phyloP scores from a whole-genome alignment of 2,113 vertebrate genomes.

The Tautogolabrus adspersus region DNA sequence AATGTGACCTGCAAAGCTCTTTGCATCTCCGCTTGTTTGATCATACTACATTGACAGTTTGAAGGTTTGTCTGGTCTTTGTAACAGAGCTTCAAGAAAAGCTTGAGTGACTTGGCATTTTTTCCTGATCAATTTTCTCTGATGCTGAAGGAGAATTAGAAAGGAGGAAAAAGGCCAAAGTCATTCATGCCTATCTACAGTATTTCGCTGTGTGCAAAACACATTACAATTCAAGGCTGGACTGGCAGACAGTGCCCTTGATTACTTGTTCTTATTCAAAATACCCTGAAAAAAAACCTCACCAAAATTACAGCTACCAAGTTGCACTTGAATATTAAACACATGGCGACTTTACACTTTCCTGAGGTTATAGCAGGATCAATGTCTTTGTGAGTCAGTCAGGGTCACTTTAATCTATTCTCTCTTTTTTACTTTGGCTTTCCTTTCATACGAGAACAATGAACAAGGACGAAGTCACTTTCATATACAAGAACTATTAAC shows the following conservation, averaged over 20 bases:
- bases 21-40: neutral
- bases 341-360: slow-evolving; percentile 25
- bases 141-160: slow-evolving; percentile 45
- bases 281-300: slow-evolving; percentile 15
- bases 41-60: neutral
- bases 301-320: slow-evolving; percentile 39
- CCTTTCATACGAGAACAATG: slow-evolving; percentile 14
- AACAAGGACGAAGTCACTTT: slow-evolving; percentile 29
- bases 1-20: neutral
- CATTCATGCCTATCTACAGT: slow-evolving; percentile 51
- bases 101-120: slow-evolving; percentile 46
- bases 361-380: slow-evolving; percentile 2
- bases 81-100: slow-evolving; percentile 24
- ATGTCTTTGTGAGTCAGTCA: slow-evolving; percentile 4
- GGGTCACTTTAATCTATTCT: slow-evolving; percentile 5
- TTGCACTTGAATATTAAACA: slow-evolving; percentile 40
- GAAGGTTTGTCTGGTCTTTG: neutral
- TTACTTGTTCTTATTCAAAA: slow-evolving; percentile 50
- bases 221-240: slow-evolving; percentile 55
- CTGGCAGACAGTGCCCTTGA: slow-evolving; percentile 40
- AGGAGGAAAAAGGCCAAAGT: slow-evolving; percentile 34
- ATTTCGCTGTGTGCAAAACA: slow-evolving; percentile 42
- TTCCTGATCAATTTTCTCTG: slow-evolving; percentile 9
- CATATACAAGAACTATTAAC: slow-evolving; percentile 8
- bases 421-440: slow-evolving; percentile 6